Percentiles rank a stretch among this genome's conserved stretches.
Conservation (phyloP, 2,888 invertebrate species). For the Catocala nupta region DNA sequence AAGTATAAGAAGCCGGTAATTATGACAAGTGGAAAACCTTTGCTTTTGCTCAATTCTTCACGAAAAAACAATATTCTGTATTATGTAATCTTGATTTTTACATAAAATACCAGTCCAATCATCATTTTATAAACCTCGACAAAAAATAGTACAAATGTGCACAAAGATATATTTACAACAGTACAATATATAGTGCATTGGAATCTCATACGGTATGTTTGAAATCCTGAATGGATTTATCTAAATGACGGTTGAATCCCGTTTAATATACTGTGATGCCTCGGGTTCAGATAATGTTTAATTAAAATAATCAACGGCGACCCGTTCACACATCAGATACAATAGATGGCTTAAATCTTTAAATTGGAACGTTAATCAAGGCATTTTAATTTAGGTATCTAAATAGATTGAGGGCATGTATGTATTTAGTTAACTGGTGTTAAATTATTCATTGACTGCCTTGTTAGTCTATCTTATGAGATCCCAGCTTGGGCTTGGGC, state of each 20-base stretch:
- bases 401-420: slow-evolving; percentile 2
- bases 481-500: too few species aligned
- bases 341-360: slow-evolving; percentile 4
- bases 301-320: slow-evolving; percentile 42
- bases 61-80: too few species aligned
- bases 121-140: too few species aligned
- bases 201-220: slow-evolving; percentile 18
- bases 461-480: too few species aligned
- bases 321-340: slow-evolving; percentile 12
- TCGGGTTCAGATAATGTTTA: slow-evolving; percentile 26
- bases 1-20: too few species aligned
- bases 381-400: neutral
- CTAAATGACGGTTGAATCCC: slow-evolving; percentile 17
- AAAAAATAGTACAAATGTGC: too few species aligned
- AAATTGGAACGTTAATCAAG: neutral
- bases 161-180: too few species aligned
- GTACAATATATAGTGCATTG: slow-evolving; percentile 10
- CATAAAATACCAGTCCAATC: too few species aligned
- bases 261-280: slow-evolving; percentile 23
- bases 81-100: too few species aligned
- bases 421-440: neutral
- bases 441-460: too few species aligned
- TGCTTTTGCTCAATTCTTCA: too few species aligned
- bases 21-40: too few species aligned
- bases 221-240: slow-evolving; percentile 26